phyloP scores from a whole-genome alignment of 2,888 invertebrate genomes.

The Patella depressa region DNA sequence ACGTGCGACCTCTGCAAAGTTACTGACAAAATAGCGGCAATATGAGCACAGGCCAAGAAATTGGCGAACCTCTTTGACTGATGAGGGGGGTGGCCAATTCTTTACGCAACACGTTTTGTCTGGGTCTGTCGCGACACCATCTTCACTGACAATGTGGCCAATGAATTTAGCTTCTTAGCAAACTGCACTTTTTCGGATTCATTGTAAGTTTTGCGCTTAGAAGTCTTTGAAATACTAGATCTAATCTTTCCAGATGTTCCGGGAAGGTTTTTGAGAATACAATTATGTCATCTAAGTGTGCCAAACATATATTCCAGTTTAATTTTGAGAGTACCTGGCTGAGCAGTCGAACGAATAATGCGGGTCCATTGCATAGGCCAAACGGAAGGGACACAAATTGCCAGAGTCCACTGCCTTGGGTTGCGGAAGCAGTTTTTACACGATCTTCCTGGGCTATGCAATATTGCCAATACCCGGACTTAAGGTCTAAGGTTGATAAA shows the following conservation, averaged over 20 bases:
- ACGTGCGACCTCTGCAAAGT: not conserved
- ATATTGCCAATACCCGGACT: conserved; percentile 10
- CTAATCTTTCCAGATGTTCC: conserved; percentile 8
- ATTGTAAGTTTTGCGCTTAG: conserved; percentile 14
- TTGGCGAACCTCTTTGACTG: conserved; percentile 12
- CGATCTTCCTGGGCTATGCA: conserved; percentile 4
- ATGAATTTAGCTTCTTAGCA: not conserved
- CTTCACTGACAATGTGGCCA: conserved; percentile 14
- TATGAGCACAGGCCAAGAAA: too few species aligned
- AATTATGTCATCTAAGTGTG: conserved; percentile 16
- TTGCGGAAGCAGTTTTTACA: not conserved
- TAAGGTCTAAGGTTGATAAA: conserved; percentile 9
- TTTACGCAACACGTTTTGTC: conserved; percentile 13
- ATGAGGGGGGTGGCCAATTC: conserved; percentile 5
- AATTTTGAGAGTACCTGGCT: conserved; percentile 2
- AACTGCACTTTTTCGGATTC: conserved; percentile 16
- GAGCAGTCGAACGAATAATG: conserved; percentile 22
- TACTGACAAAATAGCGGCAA: not conserved
- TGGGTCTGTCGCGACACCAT: conserved; percentile 22
- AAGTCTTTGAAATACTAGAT: conserved; percentile 9
- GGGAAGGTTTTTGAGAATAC: conserved; percentile 5
- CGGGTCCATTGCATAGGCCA: conserved; percentile 20
- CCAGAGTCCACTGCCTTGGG: not conserved
- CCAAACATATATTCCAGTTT: conserved; percentile 17
- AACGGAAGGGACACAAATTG: conserved; percentile 14